Percentiles rank a stretch among this genome's conserved stretches.
Evolutionary conservation across 2,888 invertebrate species (phyloP).

Genomic region (Oscheius onirici): DNA sequence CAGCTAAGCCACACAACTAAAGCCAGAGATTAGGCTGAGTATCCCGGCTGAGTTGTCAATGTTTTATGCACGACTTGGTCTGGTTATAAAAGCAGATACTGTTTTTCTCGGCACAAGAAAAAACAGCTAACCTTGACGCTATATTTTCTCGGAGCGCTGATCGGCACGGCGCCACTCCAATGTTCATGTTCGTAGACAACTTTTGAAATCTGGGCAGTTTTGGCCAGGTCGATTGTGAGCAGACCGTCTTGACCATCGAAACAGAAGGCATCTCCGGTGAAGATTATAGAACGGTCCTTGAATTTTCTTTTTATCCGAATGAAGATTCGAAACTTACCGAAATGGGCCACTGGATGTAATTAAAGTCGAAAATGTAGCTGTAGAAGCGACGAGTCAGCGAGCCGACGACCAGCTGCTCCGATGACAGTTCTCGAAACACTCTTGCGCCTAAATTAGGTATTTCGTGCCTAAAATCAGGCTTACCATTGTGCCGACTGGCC

Average conservation of each 20-base stretch:
- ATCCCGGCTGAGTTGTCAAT: too few relatives aligned
- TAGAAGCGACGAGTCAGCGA: background rate
- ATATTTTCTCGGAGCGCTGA: conserved; percentile 18
- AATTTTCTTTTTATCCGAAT: background rate
- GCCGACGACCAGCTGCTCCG: background rate
- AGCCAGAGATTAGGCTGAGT: too few relatives aligned
- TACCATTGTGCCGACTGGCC: conserved; percentile 23
- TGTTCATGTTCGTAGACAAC: conserved; percentile 16
- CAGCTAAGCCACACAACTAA: too few relatives aligned
- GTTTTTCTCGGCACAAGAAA: too few relatives aligned
- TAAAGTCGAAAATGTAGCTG: background rate
- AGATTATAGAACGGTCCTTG: conserved; percentile 16
- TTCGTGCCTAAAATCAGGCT: background rate
- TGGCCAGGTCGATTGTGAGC: conserved; percentile 8
- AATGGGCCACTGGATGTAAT: conserved; percentile 17
- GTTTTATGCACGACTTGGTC: too few relatives aligned
- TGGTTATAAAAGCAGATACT: too few relatives aligned
- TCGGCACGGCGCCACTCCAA: conserved; percentile 3
- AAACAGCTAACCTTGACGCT: background rate
- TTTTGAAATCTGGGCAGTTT: background rate
- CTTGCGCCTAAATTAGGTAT: background rate
- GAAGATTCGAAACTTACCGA: background rate
- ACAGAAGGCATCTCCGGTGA: conserved; percentile 17
- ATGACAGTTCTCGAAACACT: background rate
- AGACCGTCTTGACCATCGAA: conserved; percentile 1